Evolutionary conservation across 2,113 vertebrate species (phyloP).

Genomic region (Sialia sialis): DNA sequence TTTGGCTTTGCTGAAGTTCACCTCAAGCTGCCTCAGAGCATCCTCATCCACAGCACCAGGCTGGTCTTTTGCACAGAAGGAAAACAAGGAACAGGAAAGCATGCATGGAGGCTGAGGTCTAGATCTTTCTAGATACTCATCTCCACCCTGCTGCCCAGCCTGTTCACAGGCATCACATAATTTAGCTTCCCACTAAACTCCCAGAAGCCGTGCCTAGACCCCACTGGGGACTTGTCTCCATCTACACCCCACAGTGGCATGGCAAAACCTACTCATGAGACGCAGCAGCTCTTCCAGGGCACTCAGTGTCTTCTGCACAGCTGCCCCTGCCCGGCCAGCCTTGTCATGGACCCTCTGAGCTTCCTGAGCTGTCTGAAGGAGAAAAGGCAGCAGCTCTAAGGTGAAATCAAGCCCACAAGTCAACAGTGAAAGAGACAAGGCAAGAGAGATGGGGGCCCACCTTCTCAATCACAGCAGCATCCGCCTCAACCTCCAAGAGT

Average conservation of each 20-base stretch:
- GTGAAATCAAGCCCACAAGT: not conserved
- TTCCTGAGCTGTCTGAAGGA: slow-evolving; percentile 59
- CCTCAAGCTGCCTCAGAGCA: slow-evolving; percentile 64
- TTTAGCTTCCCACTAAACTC: not conserved
- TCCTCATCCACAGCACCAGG: slow-evolving; percentile 69
- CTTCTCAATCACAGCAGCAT: slow-evolving; percentile 40
- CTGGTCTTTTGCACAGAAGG: slow-evolving; percentile 66
- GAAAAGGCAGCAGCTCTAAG: not conserved
- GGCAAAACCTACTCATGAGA: slow-evolving; percentile 71
- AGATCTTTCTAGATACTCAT: not conserved
- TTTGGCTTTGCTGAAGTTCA: slow-evolving; percentile 64
- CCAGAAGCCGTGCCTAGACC: not conserved
- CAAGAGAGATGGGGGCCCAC: slow-evolving; percentile 3
- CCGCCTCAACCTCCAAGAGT: not conserved
- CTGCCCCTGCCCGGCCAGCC: slow-evolving; percentile 56
- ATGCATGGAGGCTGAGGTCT: not conserved
- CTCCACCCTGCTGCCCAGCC: not conserved
- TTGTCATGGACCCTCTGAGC: slow-evolving; percentile 61
- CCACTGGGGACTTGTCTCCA: not conserved
- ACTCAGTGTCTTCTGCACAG: slow-evolving; percentile 64
- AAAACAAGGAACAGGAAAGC: not conserved
- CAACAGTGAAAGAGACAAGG: not conserved
- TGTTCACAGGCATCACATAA: not conserved
- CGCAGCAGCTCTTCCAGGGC: slow-evolving; percentile 74
- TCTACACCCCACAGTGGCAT: not conserved